Evolutionary conservation across 2,113 vertebrate species (phyloP).

Genomic region (Ariopsis seemanni): DNA sequence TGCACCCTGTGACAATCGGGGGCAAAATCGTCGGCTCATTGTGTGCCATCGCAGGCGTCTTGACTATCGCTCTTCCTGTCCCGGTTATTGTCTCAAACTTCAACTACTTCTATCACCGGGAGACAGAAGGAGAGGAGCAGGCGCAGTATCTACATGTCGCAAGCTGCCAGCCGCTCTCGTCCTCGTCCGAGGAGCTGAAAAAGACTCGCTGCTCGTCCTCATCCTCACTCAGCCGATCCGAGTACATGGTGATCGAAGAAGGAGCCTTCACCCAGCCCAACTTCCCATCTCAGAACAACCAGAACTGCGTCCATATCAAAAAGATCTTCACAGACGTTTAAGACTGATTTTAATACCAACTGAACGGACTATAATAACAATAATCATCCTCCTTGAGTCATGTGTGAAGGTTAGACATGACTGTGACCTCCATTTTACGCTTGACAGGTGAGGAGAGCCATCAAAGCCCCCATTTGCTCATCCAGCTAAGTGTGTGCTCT

Average conservation of each 20-base stretch:
- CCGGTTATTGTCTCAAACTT: constrained; percentile 99
- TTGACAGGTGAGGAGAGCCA: constrained; percentile 29
- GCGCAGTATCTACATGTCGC: constrained; percentile 93
- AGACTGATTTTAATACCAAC: background rate
- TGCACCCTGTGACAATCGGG: constrained; percentile 96
- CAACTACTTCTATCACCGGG: constrained; percentile 97
- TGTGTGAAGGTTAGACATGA: constrained; percentile 9
- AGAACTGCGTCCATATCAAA: constrained; percentile 91
- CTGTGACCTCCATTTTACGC: constrained; percentile 10
- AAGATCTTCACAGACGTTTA: constrained; percentile 98
- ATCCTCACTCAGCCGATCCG: constrained; percentile 93
- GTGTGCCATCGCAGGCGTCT: constrained; percentile 93
- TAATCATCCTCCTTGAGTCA: background rate
- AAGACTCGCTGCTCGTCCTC: constrained; percentile 90
- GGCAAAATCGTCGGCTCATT: constrained; percentile 96
- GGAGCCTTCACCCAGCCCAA: constrained; percentile 88
- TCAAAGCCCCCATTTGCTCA: constrained; percentile 45
- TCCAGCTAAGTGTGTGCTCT: constrained; percentile 39
- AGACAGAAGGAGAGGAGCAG: constrained; percentile 96
- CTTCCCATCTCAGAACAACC: constrained; percentile 85
- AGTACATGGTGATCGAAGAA: constrained; percentile 97
- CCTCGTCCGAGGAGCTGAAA: constrained; percentile 82
- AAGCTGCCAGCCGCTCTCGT: constrained; percentile 89
- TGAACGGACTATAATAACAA: background rate
- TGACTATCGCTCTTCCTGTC: constrained; percentile 94